Evolutionary conservation across 1,140 invertebrate species (phyloP).

Genomic region (Chrysoperla carnea): DNA sequence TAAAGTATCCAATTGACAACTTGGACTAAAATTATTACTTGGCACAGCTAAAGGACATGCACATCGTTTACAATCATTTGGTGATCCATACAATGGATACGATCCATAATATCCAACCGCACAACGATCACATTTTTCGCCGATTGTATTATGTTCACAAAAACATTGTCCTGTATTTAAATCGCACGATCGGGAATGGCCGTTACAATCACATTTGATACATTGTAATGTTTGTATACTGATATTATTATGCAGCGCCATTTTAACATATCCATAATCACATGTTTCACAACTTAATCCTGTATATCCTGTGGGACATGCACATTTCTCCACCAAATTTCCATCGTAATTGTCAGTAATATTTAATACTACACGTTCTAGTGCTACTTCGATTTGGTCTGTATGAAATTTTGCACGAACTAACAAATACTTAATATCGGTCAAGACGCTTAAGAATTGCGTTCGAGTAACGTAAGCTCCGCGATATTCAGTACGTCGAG

Average conservation of each 20-base stretch:
- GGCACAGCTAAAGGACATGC: slow-evolving; percentile 62
- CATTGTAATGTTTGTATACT: slow-evolving; percentile 41
- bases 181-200: slow-evolving; percentile 72
- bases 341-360: slow-evolving; percentile 14
- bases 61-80: slow-evolving; percentile 67
- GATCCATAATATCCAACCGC: slow-evolving; percentile 82
- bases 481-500: slow-evolving; percentile 35
- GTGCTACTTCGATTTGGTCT: slow-evolving; percentile 73
- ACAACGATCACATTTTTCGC: slow-evolving; percentile 69
- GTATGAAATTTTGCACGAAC: slow-evolving; percentile 84
- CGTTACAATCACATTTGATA: slow-evolving; percentile 75
- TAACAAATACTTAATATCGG: slow-evolving; percentile 60
- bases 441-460: slow-evolving; percentile 72
- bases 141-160: slow-evolving; percentile 45
- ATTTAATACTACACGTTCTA: slow-evolving; percentile 17
- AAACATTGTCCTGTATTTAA: slow-evolving; percentile 59
- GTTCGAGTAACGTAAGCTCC: slow-evolving; percentile 44
- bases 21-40: slow-evolving; percentile 78
- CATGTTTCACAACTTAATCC: slow-evolving; percentile 77
- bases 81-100: slow-evolving; percentile 43
- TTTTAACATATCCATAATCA: slow-evolving; percentile 64
- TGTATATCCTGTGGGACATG: slow-evolving; percentile 43
- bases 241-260: slow-evolving; percentile 36
- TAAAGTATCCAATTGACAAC: slow-evolving; percentile 48
- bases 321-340: slow-evolving; percentile 38